phyloP scores from a whole-genome alignment of 2,113 vertebrate species.

The Puma concolor region DNA sequence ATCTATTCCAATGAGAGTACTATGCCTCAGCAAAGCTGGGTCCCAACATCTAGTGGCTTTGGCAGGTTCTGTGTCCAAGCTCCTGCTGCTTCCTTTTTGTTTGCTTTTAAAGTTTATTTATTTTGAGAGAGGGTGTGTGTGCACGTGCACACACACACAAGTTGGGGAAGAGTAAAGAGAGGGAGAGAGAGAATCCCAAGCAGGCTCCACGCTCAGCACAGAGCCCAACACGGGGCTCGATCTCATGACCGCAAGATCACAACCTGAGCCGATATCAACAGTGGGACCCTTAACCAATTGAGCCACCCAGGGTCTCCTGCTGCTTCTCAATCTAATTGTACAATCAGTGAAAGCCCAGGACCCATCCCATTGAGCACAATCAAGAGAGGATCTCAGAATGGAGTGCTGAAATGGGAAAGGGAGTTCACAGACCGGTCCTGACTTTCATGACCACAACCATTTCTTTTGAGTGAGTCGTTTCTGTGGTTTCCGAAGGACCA shows the following conservation, averaged over 20 bases:
- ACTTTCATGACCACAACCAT: background rate
- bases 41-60: background rate
- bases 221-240: too few species aligned
- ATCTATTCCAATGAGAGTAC: background rate
- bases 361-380: background rate
- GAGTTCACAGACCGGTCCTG: background rate
- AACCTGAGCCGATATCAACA: too few species aligned
- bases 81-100: background rate
- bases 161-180: too few species aligned
- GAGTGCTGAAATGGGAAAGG: background rate
- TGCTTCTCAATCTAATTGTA: background rate
- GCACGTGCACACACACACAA: too few species aligned
- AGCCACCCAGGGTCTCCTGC: too few species aligned
- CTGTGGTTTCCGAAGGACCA: slow-evolving; percentile 8
- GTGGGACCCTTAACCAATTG: too few species aligned
- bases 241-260: too few species aligned
- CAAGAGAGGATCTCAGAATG: background rate
- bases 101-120: too few species aligned
- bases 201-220: too few species aligned
- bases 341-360: background rate
- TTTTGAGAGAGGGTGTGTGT: too few species aligned
- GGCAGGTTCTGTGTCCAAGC: background rate
- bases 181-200: too few species aligned
- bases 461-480: background rate
- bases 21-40: background rate